phyloP scores from a whole-genome alignment of 2,888 invertebrate species.

The Drosophila kokeensis region DNA sequence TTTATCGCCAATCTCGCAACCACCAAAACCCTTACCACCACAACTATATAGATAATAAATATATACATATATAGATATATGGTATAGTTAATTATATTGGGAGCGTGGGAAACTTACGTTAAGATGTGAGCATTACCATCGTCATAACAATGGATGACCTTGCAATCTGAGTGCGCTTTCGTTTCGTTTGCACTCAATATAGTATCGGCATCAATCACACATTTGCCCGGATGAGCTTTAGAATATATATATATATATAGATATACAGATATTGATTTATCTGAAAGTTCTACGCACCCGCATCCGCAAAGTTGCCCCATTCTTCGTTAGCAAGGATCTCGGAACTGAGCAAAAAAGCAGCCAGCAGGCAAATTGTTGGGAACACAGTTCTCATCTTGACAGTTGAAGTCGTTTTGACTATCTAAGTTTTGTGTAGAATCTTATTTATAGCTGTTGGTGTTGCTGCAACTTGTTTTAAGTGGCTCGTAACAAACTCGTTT shows the following conservation, averaged over 20 bases:
- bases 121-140: background rate
- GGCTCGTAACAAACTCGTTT: slow-evolving; percentile 4
- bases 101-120: background rate
- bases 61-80: background rate
- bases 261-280: background rate
- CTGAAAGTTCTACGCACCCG: background rate
- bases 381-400: slow-evolving; percentile 12
- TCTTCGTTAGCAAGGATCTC: background rate
- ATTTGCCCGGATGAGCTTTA: slow-evolving; percentile 57
- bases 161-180: background rate
- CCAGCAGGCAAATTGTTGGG: slow-evolving; percentile 13
- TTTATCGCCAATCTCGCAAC: slow-evolving; percentile 36
- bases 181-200: slow-evolving; percentile 41
- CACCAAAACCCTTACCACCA: background rate
- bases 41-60: slow-evolving; percentile 34
- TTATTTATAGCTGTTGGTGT: slow-evolving; percentile 10
- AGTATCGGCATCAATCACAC: slow-evolving; percentile 37
- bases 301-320: background rate
- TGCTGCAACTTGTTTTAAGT: background rate
- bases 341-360: slow-evolving; percentile 4
- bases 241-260: background rate
- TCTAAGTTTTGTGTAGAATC: background rate
- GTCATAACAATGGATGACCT: background rate
- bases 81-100: background rate
- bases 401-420: background rate